Conservation (phyloP, 2,113 vertebrate genomes). For the Limnothrissa miodon region DNA sequence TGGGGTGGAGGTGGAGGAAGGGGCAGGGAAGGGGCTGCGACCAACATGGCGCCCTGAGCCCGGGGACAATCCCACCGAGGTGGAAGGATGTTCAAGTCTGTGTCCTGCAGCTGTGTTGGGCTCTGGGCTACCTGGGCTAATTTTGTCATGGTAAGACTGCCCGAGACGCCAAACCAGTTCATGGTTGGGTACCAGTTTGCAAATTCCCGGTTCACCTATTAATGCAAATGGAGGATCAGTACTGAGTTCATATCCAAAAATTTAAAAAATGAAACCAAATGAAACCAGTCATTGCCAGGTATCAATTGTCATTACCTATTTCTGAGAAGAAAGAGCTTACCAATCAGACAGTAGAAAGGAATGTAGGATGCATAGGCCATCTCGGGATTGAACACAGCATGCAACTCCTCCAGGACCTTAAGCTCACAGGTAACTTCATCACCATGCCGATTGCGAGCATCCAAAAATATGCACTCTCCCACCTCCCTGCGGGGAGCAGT, state of each 20-base stretch:
- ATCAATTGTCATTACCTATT: background rate
- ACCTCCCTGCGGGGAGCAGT: constrained; percentile 63
- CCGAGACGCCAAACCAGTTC: constrained; percentile 83
- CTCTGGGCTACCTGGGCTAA: constrained; percentile 70
- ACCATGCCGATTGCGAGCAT: constrained; percentile 70
- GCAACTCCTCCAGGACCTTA: constrained; percentile 80
- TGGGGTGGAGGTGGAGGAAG: constrained; percentile 50
- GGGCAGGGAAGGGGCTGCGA: constrained; percentile 61
- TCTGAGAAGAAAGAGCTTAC: constrained; percentile 61
- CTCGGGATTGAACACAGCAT: constrained; percentile 89
- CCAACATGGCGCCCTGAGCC: constrained; percentile 55
- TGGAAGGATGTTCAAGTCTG: constrained; percentile 53
- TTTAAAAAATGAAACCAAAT: background rate
- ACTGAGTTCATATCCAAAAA: background rate
- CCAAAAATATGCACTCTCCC: constrained; percentile 75
- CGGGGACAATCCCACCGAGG: constrained; percentile 40
- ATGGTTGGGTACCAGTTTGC: constrained; percentile 83
- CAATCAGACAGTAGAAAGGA: constrained; percentile 92
- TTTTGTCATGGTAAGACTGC: constrained; percentile 78
- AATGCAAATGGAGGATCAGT: background rate
- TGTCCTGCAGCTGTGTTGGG: constrained; percentile 39
- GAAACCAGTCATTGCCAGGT: background rate
- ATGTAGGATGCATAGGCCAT: constrained; percentile 94
- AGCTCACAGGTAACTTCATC: constrained; percentile 74
- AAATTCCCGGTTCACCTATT: constrained; percentile 82